Percentiles rank a stretch among this genome's conserved stretches.
Conservation (phyloP, 2,113 vertebrate species). For the Caretta caretta region DNA sequence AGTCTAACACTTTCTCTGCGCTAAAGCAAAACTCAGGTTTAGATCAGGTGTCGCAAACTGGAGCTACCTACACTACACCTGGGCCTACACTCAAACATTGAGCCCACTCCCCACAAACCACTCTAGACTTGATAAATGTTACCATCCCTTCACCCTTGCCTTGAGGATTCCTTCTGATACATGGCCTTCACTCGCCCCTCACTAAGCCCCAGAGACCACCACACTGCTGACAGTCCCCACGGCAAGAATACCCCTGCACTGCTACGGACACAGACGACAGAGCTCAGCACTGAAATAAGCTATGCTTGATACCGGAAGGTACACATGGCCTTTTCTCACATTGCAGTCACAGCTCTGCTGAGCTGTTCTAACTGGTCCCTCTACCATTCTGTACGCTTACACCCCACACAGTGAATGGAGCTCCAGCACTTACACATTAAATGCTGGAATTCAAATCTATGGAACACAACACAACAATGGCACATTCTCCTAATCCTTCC, state of each 20-base stretch:
- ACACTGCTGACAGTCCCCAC: background rate
- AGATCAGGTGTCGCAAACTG: background rate
- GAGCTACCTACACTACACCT: no score
- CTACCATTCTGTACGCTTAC: background rate
- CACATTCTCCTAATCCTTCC: background rate
- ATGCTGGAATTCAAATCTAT: background rate
- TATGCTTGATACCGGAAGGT: no score
- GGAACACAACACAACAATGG: background rate
- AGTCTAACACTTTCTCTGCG: background rate
- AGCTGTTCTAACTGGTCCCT: background rate
- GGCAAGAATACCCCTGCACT: background rate
- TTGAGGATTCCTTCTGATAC: background rate
- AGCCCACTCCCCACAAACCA: background rate
- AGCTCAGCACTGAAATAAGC: no score
- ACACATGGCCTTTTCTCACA: background rate
- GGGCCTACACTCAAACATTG: background rate
- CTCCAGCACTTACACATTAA: background rate
- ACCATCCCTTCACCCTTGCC: no score
- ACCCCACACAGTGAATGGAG: background rate
- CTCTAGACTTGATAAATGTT: background rate
- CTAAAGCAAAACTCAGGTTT: background rate
- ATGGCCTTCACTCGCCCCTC: background rate
- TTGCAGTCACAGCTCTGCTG: background rate
- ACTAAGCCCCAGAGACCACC: background rate
- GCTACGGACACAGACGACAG: no score